Conservation (phyloP, 2,888 invertebrate species). For the Drosophila formosana region DNA sequence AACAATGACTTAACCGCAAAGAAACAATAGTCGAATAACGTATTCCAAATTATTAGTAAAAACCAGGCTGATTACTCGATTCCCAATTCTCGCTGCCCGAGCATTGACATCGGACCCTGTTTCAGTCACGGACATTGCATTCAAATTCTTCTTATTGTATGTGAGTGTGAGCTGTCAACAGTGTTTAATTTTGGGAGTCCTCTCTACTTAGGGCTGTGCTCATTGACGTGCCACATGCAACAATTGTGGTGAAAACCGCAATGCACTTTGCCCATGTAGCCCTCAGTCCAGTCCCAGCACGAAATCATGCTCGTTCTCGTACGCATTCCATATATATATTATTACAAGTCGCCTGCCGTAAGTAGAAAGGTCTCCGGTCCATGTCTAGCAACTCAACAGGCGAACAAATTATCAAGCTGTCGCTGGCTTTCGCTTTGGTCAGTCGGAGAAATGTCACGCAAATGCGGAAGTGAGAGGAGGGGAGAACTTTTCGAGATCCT, state of each 20-base stretch:
- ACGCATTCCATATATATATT: too few relatives aligned
- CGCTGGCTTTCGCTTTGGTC: slow-evolving; percentile 60
- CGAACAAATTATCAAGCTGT: slow-evolving; percentile 84
- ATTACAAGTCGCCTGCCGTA: too few relatives aligned
- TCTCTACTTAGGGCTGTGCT: slow-evolving; percentile 38
- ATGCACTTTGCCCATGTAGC: slow-evolving; percentile 72
- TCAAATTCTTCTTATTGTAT: slow-evolving; percentile 67
- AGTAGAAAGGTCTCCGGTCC: slow-evolving; percentile 41
- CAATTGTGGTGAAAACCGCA: slow-evolving; percentile 67
- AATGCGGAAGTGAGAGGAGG: slow-evolving; percentile 47
- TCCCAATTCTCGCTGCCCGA: not conserved
- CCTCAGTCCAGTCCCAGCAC: not conserved
- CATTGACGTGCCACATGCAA: slow-evolving; percentile 72
- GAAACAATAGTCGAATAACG: slow-evolving; percentile 41
- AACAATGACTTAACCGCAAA: slow-evolving; percentile 65
- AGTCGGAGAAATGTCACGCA: slow-evolving; percentile 73
- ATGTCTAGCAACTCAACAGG: slow-evolving; percentile 71
- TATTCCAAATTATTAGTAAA: slow-evolving; percentile 46
- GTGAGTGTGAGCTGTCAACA: slow-evolving; percentile 80
- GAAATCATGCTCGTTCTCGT: too few relatives aligned
- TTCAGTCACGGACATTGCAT: slow-evolving; percentile 53
- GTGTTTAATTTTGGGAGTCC: slow-evolving; percentile 75
- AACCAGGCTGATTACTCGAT: slow-evolving; percentile 7
- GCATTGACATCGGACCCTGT: not conserved
- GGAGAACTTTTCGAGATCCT: slow-evolving; percentile 15